Percentiles rank a stretch among this genome's conserved stretches.
Conservation (phyloP, 2,888 invertebrate genomes). For the Panopea generosa region DNA sequence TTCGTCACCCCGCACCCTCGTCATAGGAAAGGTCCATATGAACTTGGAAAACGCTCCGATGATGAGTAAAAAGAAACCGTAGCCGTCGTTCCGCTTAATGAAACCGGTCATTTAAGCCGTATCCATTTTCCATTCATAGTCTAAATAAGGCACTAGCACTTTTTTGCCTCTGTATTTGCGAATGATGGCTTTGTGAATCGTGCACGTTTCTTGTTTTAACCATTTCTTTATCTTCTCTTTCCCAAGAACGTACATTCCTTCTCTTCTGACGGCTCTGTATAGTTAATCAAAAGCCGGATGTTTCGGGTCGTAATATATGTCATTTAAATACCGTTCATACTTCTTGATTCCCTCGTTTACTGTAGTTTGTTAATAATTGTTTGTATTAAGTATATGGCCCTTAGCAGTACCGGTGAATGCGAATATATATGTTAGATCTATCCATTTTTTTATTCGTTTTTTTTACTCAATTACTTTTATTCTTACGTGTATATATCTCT, state of each 20-base stretch:
- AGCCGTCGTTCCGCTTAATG: constrained; percentile 26
- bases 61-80: constrained; percentile 17
- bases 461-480: not conserved
- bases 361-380: too few relatives aligned
- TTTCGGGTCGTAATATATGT: constrained; percentile 36
- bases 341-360: not conserved
- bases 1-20: not conserved
- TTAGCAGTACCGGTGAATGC: too few relatives aligned
- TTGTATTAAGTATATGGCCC: too few relatives aligned
- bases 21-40: constrained; percentile 14
- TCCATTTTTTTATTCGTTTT: too few relatives aligned
- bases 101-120: constrained; percentile 10
- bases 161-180: constrained; percentile 15
- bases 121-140: constrained; percentile 37
- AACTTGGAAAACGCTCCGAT: constrained; percentile 36
- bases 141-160: constrained; percentile 27
- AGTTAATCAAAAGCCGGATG: constrained; percentile 36
- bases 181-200: constrained; percentile 15
- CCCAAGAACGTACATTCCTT: constrained; percentile 34
- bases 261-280: constrained; percentile 28
- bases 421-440: too few relatives aligned
- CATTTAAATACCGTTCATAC: constrained; percentile 19
- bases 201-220: constrained; percentile 9
- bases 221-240: constrained; percentile 33
- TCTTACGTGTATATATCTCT: constrained; percentile 12